Evolutionary conservation across 1,140 invertebrate genomes (phyloP).

Genomic region (Rhopalosiphum padi): DNA sequence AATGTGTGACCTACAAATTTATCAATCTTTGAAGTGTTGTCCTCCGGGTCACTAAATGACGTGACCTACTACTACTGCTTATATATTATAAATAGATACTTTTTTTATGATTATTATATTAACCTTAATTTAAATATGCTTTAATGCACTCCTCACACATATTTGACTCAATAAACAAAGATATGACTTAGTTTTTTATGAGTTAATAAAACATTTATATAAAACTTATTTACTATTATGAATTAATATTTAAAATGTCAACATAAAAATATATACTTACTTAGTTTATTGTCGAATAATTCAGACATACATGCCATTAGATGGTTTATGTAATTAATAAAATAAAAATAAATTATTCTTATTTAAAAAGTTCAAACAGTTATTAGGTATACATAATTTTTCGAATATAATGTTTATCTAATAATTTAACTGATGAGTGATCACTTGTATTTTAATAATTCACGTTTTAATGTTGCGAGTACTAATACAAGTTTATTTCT

Average conservation of each 20-base stretch:
- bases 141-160: neutral
- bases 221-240: neutral
- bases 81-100: neutral
- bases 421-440: too few species aligned
- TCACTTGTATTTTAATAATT: too few species aligned
- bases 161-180: neutral
- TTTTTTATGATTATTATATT: neutral
- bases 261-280: neutral
- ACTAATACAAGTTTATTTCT: too few species aligned
- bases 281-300: neutral
- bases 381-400: neutral
- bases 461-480: too few species aligned
- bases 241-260: neutral
- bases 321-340: neutral
- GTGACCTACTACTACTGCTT: neutral
- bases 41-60: neutral
- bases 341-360: neutral
- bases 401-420: neutral
- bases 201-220: neutral
- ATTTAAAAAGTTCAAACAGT: neutral
- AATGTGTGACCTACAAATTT: neutral
- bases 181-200: neutral
- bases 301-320: too few species aligned
- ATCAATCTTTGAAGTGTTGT: neutral
- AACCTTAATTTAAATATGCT: neutral